phyloP scores from a whole-genome alignment of 2,797 vertebrate species.

The Rhyacichthys aspro region DNA sequence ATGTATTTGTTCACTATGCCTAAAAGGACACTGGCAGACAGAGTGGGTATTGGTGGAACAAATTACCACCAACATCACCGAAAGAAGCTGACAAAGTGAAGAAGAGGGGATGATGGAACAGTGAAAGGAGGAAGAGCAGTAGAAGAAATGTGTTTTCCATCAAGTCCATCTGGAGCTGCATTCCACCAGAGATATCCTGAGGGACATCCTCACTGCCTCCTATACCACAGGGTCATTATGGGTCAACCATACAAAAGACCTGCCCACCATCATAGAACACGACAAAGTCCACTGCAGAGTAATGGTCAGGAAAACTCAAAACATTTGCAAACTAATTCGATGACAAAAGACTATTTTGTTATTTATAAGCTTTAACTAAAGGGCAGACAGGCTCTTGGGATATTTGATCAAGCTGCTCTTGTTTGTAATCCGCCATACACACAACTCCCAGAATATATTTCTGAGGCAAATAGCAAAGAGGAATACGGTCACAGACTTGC shows the following conservation, averaged over 20 bases:
- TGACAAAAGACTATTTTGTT: constrained; percentile 13
- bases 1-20: no score
- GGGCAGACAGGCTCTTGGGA: constrained; percentile 13
- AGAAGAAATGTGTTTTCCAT: constrained; percentile 75
- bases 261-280: constrained; percentile 8
- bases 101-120: not conserved
- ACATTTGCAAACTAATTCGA: constrained; percentile 23
- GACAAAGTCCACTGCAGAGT: not conserved
- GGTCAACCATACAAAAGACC: constrained; percentile 47
- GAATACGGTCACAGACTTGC: constrained; percentile 28
- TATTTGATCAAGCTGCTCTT: constrained; percentile 26
- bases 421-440: constrained; percentile 11
- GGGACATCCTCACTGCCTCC: constrained; percentile 52
- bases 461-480: constrained; percentile 8
- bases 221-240: constrained; percentile 45
- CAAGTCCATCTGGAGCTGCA: constrained; percentile 73
- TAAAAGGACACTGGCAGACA: no score
- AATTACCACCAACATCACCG: not conserved
- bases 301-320: constrained; percentile 2
- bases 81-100: not conserved
- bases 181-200: constrained; percentile 68
- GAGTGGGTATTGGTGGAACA: not conserved
- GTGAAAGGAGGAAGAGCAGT: constrained; percentile 29
- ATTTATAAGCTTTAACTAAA: constrained; percentile 9
- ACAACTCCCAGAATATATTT: constrained; percentile 19